Conservation (phyloP, 2,113 vertebrate species). For the Rhinolophus sinicus region DNA sequence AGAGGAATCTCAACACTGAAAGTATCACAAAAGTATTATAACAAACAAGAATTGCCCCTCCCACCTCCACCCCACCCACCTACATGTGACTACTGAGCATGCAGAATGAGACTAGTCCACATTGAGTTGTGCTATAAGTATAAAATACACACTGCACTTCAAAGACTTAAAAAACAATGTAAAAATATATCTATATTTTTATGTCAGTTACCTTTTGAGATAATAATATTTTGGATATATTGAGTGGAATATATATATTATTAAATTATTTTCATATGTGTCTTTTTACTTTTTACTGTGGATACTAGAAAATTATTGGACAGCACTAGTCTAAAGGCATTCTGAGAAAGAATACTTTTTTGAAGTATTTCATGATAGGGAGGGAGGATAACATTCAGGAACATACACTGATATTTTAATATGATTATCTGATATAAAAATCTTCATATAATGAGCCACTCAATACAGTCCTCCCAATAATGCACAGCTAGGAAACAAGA, state of each 20-base stretch:
- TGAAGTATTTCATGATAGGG: neutral
- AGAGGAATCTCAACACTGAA: neutral
- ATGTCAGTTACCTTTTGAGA: neutral
- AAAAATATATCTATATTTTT: neutral
- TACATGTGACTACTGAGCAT: neutral
- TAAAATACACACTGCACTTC: neutral
- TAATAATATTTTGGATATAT: neutral
- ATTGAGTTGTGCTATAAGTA: neutral
- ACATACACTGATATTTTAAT: neutral
- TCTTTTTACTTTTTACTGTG: constrained; percentile 10
- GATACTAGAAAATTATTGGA: neutral
- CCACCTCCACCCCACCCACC: no score
- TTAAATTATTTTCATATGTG: neutral
- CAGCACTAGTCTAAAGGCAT: neutral
- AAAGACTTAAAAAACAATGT: neutral
- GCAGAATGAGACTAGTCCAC: neutral
- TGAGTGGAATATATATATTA: neutral
- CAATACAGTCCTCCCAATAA: neutral
- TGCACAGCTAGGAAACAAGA: neutral
- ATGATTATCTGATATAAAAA: neutral
- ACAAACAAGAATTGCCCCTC: neutral
- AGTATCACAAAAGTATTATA: neutral
- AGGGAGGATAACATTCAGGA: neutral
- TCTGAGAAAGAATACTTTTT: neutral
- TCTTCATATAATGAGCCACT: neutral